These are phyloP conservation scores for Coenobita brevimanus DNA, from an alignment of 1,140 invertebrate species.

Conservation along the genomic window DNA sequence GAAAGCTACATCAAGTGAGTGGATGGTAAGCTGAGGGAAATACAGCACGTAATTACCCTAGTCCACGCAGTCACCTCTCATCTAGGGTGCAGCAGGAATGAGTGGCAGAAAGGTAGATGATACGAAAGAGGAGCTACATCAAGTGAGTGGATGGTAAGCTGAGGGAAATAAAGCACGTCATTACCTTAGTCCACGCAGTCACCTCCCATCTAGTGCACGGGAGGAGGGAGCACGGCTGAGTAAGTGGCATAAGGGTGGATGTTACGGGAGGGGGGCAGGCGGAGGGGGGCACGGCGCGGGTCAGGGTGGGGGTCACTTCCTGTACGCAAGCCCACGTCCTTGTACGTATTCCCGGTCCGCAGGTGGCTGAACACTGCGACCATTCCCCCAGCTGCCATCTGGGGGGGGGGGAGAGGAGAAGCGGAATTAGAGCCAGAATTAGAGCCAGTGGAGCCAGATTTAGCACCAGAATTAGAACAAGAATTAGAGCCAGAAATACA, in stretches of 20 bases:
- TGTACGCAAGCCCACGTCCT: slow-evolving; percentile 61
- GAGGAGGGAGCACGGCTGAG: slow-evolving; percentile 44
- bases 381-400: slow-evolving; percentile 64
- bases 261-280: slow-evolving; percentile 33
- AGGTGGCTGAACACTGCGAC: slow-evolving; percentile 58
- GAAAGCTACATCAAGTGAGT: no score
- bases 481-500: no score
- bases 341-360: slow-evolving; percentile 48
- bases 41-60: no score
- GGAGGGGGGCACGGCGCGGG: slow-evolving; percentile 48
- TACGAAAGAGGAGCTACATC: slow-evolving; percentile 24
- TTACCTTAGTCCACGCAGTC: slow-evolving; percentile 49
- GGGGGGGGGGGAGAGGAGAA: background rate
- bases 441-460: no score
- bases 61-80: no score
- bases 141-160: no score
- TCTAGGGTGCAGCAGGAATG: no score
- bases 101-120: slow-evolving; percentile 24
- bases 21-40: no score
- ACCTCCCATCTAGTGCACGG: slow-evolving; percentile 60
- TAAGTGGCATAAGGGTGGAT: slow-evolving; percentile 31
- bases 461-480: no score
- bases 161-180: no score
- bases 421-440: no score
- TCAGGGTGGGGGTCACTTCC: slow-evolving; percentile 39